phyloP scores from a whole-genome alignment of 2,888 invertebrate genomes.

The Microlaimidae sp. region DNA sequence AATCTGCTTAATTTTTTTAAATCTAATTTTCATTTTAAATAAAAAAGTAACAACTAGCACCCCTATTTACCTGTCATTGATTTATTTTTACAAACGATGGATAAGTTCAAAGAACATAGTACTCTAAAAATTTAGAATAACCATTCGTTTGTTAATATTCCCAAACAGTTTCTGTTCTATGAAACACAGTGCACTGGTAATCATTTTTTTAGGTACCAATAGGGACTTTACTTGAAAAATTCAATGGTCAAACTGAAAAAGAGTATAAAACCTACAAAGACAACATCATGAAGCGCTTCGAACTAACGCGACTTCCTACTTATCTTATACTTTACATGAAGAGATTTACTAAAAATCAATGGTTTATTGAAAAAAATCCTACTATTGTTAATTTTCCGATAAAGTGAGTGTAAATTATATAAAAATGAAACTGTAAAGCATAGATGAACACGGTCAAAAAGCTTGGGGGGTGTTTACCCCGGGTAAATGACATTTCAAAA shows the following conservation, averaged over 20 bases:
- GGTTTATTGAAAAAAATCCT: conserved; percentile 96
- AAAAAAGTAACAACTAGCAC: too few species aligned
- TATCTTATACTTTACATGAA: conserved; percentile 90
- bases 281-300: conserved; percentile 87
- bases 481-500: too few species aligned
- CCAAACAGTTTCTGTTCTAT: too few species aligned
- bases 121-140: conserved; percentile 19
- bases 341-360: conserved; percentile 94
- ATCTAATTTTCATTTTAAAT: conserved; percentile 3
- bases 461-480: too few species aligned
- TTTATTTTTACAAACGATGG: too few species aligned
- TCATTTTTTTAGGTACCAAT: too few species aligned
- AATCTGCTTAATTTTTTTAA: neutral
- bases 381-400: conserved; percentile 99
- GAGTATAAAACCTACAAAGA: conserved; percentile 99
- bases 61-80: too few species aligned
- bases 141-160: too few species aligned
- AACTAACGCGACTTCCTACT: conserved; percentile 63
- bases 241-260: conserved; percentile 51
- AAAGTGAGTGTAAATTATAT: conserved; percentile 50
- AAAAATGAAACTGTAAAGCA: too few species aligned
- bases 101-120: neutral
- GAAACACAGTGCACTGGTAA: too few species aligned
- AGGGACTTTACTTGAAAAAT: conserved; percentile 78
- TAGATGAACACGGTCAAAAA: too few species aligned